A percentile compares a stretch with the other conserved stretches of the same genome.
phyloP scores from a whole-genome alignment of 2,888 invertebrate genomes.

The Hirtodrosophila duncani region DNA sequence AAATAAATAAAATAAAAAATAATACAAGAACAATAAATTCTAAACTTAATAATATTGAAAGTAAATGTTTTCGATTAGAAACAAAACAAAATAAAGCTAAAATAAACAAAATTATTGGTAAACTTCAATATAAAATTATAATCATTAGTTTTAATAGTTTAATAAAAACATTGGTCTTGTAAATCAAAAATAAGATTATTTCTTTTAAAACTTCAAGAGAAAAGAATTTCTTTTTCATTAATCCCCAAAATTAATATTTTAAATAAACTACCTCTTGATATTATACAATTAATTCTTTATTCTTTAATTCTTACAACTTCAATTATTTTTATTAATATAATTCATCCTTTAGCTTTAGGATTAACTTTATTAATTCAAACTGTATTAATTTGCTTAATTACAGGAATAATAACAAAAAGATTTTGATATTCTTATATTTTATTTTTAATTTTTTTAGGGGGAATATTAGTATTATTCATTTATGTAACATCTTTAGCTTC shows the following conservation, averaged over 20 bases:
- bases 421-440: constrained; percentile 83
- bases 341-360: constrained; percentile 81
- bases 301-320: constrained; percentile 24
- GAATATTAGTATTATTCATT: constrained; percentile 83
- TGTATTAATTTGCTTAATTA: constrained; percentile 78
- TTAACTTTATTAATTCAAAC: constrained; percentile 80
- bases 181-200: constrained; percentile 81
- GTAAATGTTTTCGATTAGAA: constrained; percentile 81
- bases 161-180: constrained; percentile 85
- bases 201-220: constrained; percentile 83
- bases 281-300: constrained; percentile 65
- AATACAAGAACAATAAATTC: constrained; percentile 82
- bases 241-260: constrained; percentile 86
- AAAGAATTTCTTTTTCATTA: constrained; percentile 81
- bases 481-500: too few relatives aligned
- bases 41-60: constrained; percentile 81
- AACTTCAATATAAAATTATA: constrained; percentile 77
- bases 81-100: constrained; percentile 80
- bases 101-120: constrained; percentile 80
- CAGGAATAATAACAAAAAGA: constrained; percentile 79
- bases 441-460: constrained; percentile 83
- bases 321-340: constrained; percentile 76
- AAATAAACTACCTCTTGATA: constrained; percentile 82
- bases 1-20: constrained; percentile 80
- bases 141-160: constrained; percentile 83